Percentiles rank a stretch among this genome's conserved stretches.
Conservation (phyloP, 2,888 invertebrate species). For the Amblyjoppa fuscipennis region DNA sequence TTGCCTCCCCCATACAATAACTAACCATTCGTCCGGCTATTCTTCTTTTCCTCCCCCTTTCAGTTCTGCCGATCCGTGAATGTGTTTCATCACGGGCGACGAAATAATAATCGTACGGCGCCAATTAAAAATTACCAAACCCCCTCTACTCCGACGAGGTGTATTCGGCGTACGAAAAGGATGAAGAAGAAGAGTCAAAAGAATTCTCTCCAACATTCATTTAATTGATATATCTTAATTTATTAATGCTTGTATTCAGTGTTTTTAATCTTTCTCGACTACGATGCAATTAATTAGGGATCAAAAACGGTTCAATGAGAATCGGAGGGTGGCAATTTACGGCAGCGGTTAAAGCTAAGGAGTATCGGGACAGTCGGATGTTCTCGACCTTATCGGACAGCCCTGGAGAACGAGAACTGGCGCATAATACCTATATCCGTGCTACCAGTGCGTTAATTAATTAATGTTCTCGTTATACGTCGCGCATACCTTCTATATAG, state of each 20-base stretch:
- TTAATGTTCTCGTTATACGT: conserved; percentile 5
- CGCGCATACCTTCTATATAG: neutral
- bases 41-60: conserved; percentile 4
- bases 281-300: neutral
- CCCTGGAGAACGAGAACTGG: neutral
- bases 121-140: conserved; percentile 58
- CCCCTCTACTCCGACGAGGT: neutral
- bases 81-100: conserved; percentile 55
- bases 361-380: neutral
- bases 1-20: conserved; percentile 27
- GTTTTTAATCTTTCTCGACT: no score
- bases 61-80: conserved; percentile 23
- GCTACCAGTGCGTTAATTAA: conserved; percentile 24
- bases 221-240: neutral
- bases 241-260: neutral
- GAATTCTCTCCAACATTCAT: no score
- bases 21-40: conserved; percentile 25
- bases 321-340: conserved; percentile 12
- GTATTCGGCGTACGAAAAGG: no score
- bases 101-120: conserved; percentile 64
- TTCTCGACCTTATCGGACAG: conserved; percentile 27
- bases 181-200: no score
- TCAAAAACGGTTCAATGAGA: conserved; percentile 35
- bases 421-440: neutral
- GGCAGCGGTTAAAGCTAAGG: neutral